Percentiles rank a stretch among this genome's conserved stretches.
Conservation (phyloP, 2,888 invertebrate species). For the Neocrepidodera transversa region DNA sequence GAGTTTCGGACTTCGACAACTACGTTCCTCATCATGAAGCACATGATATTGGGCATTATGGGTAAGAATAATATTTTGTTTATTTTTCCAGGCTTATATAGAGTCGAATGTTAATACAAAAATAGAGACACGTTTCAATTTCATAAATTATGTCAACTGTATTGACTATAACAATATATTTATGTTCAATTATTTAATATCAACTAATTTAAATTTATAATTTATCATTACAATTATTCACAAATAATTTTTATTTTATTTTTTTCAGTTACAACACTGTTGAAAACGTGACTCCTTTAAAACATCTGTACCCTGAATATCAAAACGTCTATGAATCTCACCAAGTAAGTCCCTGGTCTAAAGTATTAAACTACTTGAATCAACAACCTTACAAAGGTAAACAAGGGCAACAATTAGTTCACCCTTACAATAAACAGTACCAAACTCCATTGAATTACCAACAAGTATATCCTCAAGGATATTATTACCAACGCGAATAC, state of each 20-base stretch:
- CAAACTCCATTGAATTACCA: not conserved
- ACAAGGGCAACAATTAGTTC: not conserved
- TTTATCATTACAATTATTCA: not conserved
- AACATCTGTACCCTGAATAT: not conserved
- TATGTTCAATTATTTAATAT: too few relatives aligned
- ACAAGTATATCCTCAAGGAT: not conserved
- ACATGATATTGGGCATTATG: too few relatives aligned
- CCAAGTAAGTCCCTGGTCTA: not conserved
- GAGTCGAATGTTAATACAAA: too few relatives aligned
- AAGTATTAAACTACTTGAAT: not conserved
- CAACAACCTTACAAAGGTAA: not conserved
- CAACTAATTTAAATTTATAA: not conserved
- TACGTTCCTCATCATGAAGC: not conserved
- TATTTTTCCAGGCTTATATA: too few relatives aligned
- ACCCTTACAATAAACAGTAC: not conserved
- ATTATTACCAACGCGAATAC: not conserved
- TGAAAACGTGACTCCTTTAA: not conserved
- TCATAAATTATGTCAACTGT: too few relatives aligned
- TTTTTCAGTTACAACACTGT: not conserved
- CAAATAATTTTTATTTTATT: too few relatives aligned
- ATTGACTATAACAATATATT: too few relatives aligned
- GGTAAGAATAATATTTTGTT: too few relatives aligned
- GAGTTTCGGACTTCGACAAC: not conserved
- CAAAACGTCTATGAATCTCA: not conserved
- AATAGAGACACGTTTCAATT: too few relatives aligned